These are phyloP conservation scores for Pegea sp. DNA, from an alignment of 23 tunicate genomes.

Conservation along the genomic window DNA sequence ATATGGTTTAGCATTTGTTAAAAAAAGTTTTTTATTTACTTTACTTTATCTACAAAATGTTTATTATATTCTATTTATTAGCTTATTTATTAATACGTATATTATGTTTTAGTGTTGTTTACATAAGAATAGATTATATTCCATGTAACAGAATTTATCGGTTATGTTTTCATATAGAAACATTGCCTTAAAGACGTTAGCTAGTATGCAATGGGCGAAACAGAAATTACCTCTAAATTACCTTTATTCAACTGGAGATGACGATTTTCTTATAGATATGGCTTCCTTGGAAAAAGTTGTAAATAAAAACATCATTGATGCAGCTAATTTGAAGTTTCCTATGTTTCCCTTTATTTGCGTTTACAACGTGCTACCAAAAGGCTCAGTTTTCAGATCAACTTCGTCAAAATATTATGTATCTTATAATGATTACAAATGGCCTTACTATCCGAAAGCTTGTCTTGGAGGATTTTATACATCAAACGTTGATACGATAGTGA, in stretches of 20 bases:
- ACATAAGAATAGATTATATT: too few relatives aligned
- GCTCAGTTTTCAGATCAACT: neutral
- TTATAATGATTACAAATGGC: slow-evolving; percentile 5
- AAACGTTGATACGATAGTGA: neutral
- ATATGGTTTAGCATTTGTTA: too few relatives aligned
- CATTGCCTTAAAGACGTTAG: slow-evolving; percentile 7
- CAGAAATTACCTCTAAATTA: slow-evolving; percentile 2
- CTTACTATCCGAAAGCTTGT: slow-evolving; percentile 8
- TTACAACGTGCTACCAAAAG: slow-evolving; percentile 5
- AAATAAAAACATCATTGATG: neutral
- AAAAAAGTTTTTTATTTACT: too few relatives aligned
- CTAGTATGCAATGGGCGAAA: slow-evolving; percentile 15
- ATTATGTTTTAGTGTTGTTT: too few relatives aligned
- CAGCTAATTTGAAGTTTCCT: neutral
- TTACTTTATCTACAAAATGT: too few relatives aligned
- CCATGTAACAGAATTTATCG: neutral
- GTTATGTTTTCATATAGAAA: slow-evolving; percentile 3
- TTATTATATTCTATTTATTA: too few relatives aligned
- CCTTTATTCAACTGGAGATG: slow-evolving; percentile 8
- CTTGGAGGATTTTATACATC: slow-evolving; percentile 14
- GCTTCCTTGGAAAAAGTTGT: neutral
- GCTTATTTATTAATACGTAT: too few relatives aligned
- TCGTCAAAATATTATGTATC: slow-evolving; percentile 5
- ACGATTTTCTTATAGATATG: slow-evolving; percentile 5
- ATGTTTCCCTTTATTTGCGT: slow-evolving; percentile 10